phyloP scores from a whole-genome alignment of 2,797 vertebrate species.

The Peromyscus nudipes region DNA sequence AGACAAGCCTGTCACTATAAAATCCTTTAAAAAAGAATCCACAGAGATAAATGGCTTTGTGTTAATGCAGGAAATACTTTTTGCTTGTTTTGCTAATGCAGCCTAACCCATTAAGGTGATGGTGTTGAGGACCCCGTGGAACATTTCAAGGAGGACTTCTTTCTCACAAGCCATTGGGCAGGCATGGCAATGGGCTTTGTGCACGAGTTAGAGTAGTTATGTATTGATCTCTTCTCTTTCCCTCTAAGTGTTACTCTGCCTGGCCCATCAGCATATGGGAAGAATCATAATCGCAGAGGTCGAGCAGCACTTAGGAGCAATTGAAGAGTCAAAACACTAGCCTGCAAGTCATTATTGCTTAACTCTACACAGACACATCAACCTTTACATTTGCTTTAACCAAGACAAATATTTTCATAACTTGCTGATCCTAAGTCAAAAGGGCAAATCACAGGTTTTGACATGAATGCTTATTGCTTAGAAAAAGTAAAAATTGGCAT shows the following conservation, averaged over 20 bases:
- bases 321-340: constrained; percentile 64
- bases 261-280: constrained; percentile 44
- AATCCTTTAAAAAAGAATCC: constrained; percentile 60
- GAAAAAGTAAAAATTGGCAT: constrained; percentile 50
- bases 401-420: constrained; percentile 73
- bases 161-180: background rate
- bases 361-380: constrained; percentile 62
- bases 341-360: constrained; percentile 49
- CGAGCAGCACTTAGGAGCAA: constrained; percentile 73
- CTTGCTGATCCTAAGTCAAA: constrained; percentile 16
- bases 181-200: background rate
- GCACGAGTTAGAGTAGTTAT: constrained; percentile 31
- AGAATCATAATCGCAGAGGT: constrained; percentile 64
- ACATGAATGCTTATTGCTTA: constrained; percentile 56
- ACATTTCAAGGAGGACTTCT: constrained; percentile 54
- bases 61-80: constrained; percentile 67
- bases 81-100: constrained; percentile 62
- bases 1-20: constrained; percentile 42
- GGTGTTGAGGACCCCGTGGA: constrained; percentile 48
- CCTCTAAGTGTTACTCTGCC: constrained; percentile 56
- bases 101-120: constrained; percentile 53
- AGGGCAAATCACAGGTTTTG: constrained; percentile 20
- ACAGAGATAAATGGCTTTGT: constrained; percentile 68
- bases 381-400: constrained; percentile 64
- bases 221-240: constrained; percentile 59